Conservation (phyloP, 2,113 vertebrate genomes). For the Protobothrops flavoviridis region DNA sequence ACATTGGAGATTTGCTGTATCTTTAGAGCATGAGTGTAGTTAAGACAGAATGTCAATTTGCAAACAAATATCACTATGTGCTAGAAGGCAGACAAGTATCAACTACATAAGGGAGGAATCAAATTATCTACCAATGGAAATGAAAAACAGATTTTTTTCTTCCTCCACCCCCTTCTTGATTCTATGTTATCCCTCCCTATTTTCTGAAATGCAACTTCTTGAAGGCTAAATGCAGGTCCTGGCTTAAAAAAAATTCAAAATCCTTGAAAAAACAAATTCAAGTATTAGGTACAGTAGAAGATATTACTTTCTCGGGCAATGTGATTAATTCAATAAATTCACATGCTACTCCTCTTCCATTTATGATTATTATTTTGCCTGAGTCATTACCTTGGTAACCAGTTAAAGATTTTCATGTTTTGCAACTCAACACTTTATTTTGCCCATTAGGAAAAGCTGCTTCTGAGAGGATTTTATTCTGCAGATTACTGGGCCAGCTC, state of each 20-base stretch:
- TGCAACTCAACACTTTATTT: conserved; percentile 47
- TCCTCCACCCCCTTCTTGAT: background rate
- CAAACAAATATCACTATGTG: background rate
- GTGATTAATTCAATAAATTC: conserved; percentile 19
- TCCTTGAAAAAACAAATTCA: background rate
- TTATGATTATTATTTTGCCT: conserved; percentile 61
- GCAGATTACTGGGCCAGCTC: background rate
- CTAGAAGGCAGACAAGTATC: background rate
- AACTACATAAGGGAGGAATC: background rate
- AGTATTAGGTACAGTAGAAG: background rate
- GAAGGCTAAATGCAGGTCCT: no score
- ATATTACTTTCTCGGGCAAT: background rate
- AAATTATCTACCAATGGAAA: background rate
- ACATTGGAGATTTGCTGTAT: background rate
- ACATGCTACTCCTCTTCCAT: conserved; percentile 45
- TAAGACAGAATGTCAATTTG: background rate
- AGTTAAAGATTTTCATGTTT: conserved; percentile 61
- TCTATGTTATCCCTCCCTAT: background rate
- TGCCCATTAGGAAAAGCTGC: conserved; percentile 57
- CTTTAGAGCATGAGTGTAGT: background rate
- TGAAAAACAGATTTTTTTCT: background rate
- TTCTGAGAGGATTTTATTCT: conserved; percentile 22
- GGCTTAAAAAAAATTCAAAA: background rate
- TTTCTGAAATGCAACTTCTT: background rate
- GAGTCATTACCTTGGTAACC: conserved; percentile 73